Base-by-base conservation (phyloP, 1,140 invertebrate species). In the Hirudo medicinalis region DNA sequence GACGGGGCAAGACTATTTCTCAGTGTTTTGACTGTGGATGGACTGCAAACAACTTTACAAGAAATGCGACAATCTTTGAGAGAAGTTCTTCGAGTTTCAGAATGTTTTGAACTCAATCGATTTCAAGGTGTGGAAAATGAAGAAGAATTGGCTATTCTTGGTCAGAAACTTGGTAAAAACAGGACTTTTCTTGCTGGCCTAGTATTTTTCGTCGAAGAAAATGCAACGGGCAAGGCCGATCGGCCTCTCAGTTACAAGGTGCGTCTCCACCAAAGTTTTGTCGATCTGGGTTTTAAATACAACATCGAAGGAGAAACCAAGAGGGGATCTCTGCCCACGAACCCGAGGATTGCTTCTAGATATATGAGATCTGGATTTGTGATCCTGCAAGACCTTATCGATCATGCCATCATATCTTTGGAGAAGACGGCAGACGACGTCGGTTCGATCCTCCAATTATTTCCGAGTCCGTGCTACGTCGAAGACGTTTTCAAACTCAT, bases 391-490 rank as follows among this genome's bases (percentile, higher is more conserved):
- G 83, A 84, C 69, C 80, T 84, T 83, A 27, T 83, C 80, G 86
- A 87, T 74, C 82, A 83, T 68, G 81, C 82, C 29, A 83, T 87
- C 13, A 86, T 87, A 69, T 74, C 78, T 71, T 75, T 80, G 19
- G 82, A 85, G 9, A 85, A 85, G 13, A 81, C 80, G 57, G 25
- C 54, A 60, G 71, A 68, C 54, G 29, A 80, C 69, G 76, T 80
- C n/a, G 84, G 83, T 0, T 77, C 77, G 40, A 78, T 79, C 71
- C 73, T 83, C n/a, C 83, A 85, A 69, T 86, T 87, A 68, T 89
- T 89, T 78, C 90, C 90, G 0, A 90, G 89, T 81, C 86, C 89
- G 0, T 82, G 84, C 19, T 91, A 88, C 79, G 84, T 86, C 29
- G 84, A 86, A 72, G 91, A 92, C 79, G 79, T 83, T 85, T 86